Evolutionary conservation across 2,888 invertebrate genomes (phyloP).

Genomic region (Epinotia bilunana): DNA sequence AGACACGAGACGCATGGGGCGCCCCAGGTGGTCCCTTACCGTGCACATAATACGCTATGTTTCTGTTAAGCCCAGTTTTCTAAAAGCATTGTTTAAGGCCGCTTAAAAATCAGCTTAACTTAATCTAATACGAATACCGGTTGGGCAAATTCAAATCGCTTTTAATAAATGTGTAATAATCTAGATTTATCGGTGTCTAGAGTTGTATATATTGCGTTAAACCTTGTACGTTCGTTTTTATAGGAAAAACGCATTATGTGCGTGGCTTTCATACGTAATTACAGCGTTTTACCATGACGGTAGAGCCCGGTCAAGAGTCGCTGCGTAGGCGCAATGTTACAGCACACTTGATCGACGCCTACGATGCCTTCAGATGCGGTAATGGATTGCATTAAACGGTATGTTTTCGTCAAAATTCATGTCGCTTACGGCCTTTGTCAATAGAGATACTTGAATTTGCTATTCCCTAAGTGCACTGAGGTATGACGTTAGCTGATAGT

Average conservation of each 20-base stretch:
- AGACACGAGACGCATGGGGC: slow-evolving; percentile 9
- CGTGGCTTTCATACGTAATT: neutral
- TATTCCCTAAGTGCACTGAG: slow-evolving; percentile 15
- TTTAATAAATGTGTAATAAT: slow-evolving; percentile 35
- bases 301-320: slow-evolving; percentile 27
- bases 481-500: slow-evolving; percentile 10
- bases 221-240: neutral
- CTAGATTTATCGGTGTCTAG: slow-evolving; percentile 33
- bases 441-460: slow-evolving; percentile 7
- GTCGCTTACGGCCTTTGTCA: neutral
- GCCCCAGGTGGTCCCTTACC: slow-evolving; percentile 24
- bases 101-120: slow-evolving; percentile 15
- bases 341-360: slow-evolving; percentile 32
- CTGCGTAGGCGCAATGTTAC: slow-evolving; percentile 31
- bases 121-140: slow-evolving; percentile 5
- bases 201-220: slow-evolving; percentile 34
- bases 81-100: slow-evolving; percentile 25
- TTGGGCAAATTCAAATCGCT: slow-evolving; percentile 17
- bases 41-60: slow-evolving; percentile 9
- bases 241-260: slow-evolving; percentile 2
- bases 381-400: neutral
- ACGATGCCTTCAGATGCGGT: slow-evolving; percentile 13
- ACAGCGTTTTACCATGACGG: neutral
- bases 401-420: neutral
- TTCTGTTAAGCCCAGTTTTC: slow-evolving; percentile 7